Base-by-base conservation (phyloP, 2,888 invertebrate species). In the Gnatocerus cornutus region DNA sequence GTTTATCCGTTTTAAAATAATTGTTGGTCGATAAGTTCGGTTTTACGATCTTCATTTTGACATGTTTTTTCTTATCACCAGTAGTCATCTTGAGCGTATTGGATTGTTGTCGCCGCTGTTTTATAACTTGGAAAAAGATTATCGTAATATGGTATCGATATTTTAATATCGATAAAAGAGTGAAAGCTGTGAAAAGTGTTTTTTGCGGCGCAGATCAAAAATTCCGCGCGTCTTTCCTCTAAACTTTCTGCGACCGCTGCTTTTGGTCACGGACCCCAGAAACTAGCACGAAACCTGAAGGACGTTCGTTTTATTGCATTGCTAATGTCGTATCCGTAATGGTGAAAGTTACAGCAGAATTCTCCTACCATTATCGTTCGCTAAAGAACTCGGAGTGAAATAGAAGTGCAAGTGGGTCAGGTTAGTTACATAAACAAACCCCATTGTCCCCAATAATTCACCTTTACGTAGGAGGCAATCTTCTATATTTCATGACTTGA, bases 271-370 rank as follows among this genome's bases (percentile, higher is more conserved):
- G 33, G 33, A 9, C n/a, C 33, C 56, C 37, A 21, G 37, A 56
- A 56, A 56, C 46, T 46, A 29, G 46, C 59, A 59, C 59, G 59
- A 45, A 59, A 16, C 59, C 46, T 59, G 62, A 63, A 63, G 63
- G 63, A 63, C 63, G 63, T 63, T 63, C 52, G 63, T 63, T 63
- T 63, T 63, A 61, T 61, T 50, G 48, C 62, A 63, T 43, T 14
- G 52, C 41, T 53, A 52, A 63, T 43, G 37, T 43, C 63, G 63
- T 63, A 63, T 63, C 53, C 63, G 63, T 43, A 62, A 62, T 62
- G 63, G 63, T 63, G 63, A 63, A 63, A 63, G 63, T 63, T 53
- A 61, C 29, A 21, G 27, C 59, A 59, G 45, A 59, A 46, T 30
- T 59, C 59, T 59, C 59, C 59, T 41, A 29, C 43, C 59, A 33